Base-by-base conservation (phyloP, 2,113 vertebrate genomes). In the Dendropsophus ebraccatus region DNA sequence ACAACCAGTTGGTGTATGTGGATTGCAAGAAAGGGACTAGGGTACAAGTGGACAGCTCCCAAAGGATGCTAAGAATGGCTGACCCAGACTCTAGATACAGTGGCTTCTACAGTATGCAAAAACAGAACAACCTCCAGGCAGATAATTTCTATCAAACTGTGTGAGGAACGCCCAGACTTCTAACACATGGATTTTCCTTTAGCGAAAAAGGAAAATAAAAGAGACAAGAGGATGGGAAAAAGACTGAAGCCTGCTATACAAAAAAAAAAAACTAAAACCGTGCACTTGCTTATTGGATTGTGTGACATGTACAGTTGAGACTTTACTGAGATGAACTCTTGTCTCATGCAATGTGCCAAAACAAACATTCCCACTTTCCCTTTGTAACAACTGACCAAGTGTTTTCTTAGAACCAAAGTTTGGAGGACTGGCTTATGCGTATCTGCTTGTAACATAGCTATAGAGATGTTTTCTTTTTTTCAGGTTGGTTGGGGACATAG, bases 101-200 rank as follows among this genome's bases (percentile, higher is more conserved):
- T 82, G 96, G 96, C 90, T 96, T 96, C 92, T 97, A 97, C 94
- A 97, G 96, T 94, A 97, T 96, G 96, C 96, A 95, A 89, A 96
- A 96, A 93, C 96, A 96, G 91, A 96, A 93, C 92, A 96, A 96
- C 90, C 93, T 97, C 89, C 96, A 96, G 89, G 95, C 95, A 89
- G 96, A 97, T 92, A 96, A 95, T 89, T 97, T 97, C 94, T 97
- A 97, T 94, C 96, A 96, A 90, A 97, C 96, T 23, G 96, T 96
- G 92, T 97, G 96, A 97, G 92, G 88, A 90, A 56, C 73, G 9
- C 78, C 54, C 19, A 58, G 89, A 84, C 89, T 82, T 62, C 88
- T 30, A 84, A 81, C 72, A 35, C 45, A 87, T 89, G 91, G 89
- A 89, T 88, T 89, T 79, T 52, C 92, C 52, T 73, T 81, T 62